Percentiles rank a stretch among this genome's conserved stretches.
These are phyloP conservation scores for Acanthoscelides obtectus DNA, from an alignment of 2,888 invertebrate species.

Conservation along the genomic window DNA sequence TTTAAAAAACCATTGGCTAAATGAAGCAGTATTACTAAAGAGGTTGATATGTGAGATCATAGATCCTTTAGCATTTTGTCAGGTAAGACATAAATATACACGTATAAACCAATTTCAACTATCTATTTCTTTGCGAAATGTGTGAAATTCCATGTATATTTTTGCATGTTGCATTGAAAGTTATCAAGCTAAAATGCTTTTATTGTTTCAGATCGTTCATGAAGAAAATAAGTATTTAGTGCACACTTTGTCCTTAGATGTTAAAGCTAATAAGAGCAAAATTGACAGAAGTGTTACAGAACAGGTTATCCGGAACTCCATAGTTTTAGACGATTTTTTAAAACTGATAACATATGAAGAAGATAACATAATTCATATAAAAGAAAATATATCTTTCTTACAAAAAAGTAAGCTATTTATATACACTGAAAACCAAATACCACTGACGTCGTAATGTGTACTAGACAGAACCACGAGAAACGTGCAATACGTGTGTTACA, in stretches of 20 bases:
- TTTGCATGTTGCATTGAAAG: too few relatives aligned
- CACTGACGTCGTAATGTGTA: too few relatives aligned
- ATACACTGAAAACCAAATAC: too few relatives aligned
- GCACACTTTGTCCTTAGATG: conserved; percentile 15
- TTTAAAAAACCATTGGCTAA: conserved; percentile 56
- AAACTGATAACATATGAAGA: conserved; percentile 21
- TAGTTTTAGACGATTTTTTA: conserved; percentile 28
- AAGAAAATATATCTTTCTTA: conserved; percentile 20
- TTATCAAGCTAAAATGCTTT: too few relatives aligned
- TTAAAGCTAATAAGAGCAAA: conserved; percentile 4
- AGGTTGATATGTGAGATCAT: conserved; percentile 60
- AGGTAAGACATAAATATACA: conserved; percentile 53
- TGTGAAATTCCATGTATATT: too few relatives aligned
- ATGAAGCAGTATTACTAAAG: conserved; percentile 56
- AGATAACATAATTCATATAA: conserved; percentile 14
- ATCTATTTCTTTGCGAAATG: too few relatives aligned
- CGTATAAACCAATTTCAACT: too few relatives aligned
- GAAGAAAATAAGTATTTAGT: conserved; percentile 26
- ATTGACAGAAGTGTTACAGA: conserved; percentile 13
- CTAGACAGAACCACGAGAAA: too few relatives aligned
- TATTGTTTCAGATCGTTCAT: conserved; percentile 28
- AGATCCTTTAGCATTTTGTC: conserved; percentile 64
- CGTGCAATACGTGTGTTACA: too few relatives aligned
- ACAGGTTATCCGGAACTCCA: conserved; percentile 23
- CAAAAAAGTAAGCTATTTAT: conserved; percentile 21